Evolutionary conservation across 2,888 invertebrate species (phyloP).

Genomic region (Melitaea athalia): DNA sequence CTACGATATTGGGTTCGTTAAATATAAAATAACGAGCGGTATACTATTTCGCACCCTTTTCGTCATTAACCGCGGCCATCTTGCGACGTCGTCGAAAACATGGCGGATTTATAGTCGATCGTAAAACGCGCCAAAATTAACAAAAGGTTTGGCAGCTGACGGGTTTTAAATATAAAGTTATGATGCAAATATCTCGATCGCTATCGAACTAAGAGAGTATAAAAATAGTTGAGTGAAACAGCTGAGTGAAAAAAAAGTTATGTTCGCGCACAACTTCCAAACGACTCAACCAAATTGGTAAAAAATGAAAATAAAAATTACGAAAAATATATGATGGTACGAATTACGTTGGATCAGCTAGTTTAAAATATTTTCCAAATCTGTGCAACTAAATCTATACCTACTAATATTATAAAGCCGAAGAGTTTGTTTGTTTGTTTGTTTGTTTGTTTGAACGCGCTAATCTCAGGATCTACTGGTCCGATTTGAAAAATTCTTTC

Average conservation of each 20-base stretch:
- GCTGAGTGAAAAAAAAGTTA: background rate
- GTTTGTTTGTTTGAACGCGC: too few species aligned
- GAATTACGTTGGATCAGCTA: too few species aligned
- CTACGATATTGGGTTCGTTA: constrained; percentile 29
- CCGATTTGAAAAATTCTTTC: too few species aligned
- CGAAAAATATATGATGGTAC: too few species aligned
- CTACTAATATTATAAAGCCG: too few species aligned
- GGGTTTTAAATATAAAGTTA: constrained; percentile 72
- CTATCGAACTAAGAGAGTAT: constrained; percentile 46
- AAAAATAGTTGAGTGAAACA: constrained; percentile 43
- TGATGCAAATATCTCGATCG: constrained; percentile 57
- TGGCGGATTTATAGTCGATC: constrained; percentile 67
- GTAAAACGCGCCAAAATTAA: constrained; percentile 75
- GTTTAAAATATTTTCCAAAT: too few species aligned
- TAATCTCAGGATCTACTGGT: too few species aligned
- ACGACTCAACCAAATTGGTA: too few species aligned
- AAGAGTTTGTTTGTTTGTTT: too few species aligned
- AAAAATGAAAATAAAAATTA: too few species aligned
- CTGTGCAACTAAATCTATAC: too few species aligned
- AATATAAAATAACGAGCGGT: constrained; percentile 33
- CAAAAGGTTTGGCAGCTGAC: constrained; percentile 74
- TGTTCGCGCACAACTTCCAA: too few species aligned
- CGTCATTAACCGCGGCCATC: constrained; percentile 51
- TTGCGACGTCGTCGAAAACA: constrained; percentile 61
- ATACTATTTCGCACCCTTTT: constrained; percentile 57